Conservation (phyloP, 2,113 vertebrate genomes). For the Lophura nycthemera region DNA sequence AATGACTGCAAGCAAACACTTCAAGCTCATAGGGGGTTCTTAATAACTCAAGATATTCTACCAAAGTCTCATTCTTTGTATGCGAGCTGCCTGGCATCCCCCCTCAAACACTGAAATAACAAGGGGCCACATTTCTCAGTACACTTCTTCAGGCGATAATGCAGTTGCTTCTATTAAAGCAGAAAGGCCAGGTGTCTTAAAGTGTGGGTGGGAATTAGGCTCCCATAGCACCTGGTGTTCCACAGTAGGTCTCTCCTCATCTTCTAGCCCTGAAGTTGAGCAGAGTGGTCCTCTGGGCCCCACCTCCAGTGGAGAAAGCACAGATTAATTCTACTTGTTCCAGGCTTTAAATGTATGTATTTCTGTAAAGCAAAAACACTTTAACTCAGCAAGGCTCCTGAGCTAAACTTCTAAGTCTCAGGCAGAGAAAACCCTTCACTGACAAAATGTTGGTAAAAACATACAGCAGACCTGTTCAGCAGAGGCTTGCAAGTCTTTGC, state of each 20-base stretch:
- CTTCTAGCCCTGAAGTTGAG: background rate
- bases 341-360: background rate
- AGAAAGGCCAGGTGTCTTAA: background rate
- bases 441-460: background rate
- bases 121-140: background rate
- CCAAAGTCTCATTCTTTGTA: background rate
- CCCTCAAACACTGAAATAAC: background rate
- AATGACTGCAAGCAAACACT: background rate
- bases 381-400: background rate
- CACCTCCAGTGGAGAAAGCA: background rate
- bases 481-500: background rate
- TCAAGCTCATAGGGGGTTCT: background rate
- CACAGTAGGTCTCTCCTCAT: fast-evolving
- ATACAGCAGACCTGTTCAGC: background rate
- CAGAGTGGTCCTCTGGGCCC: background rate
- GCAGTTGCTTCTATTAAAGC: background rate
- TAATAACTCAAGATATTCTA: background rate
- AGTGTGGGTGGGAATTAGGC: background rate
- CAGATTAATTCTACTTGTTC: background rate
- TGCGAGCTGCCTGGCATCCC: background rate
- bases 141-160: fast-evolving
- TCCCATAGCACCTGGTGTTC: background rate
- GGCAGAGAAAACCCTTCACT: background rate
- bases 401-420: background rate
- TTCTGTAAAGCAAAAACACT: background rate